A percentile compares a stretch with the other conserved stretches of the same genome.
These are phyloP conservation scores for Heliocidaris tuberculata DNA, from an alignment of 35 echinoderm and acorn worm genomes.

Conservation along the genomic window DNA sequence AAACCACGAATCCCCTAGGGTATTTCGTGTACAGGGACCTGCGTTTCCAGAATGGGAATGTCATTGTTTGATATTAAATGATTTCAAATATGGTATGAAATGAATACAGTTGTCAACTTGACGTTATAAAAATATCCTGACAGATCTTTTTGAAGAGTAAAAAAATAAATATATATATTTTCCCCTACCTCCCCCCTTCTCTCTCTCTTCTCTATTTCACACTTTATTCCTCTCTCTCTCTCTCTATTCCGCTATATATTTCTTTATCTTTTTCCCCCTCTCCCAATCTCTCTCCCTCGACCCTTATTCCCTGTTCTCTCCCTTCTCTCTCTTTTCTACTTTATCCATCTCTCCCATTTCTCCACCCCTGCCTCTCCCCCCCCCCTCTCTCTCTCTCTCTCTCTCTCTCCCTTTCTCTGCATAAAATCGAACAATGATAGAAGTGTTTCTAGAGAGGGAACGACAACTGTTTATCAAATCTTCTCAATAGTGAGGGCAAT, in stretches of 20 bases:
- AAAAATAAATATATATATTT: too few relatives aligned
- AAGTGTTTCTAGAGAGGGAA: background rate
- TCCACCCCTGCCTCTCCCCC: too few relatives aligned
- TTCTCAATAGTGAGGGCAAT: background rate
- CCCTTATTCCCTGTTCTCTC: background rate
- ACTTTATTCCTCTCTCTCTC: too few relatives aligned
- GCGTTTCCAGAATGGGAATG: background rate
- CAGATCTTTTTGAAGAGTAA: background rate
- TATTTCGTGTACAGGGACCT: background rate
- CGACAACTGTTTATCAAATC: conserved; percentile 12
- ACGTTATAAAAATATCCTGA: background rate
- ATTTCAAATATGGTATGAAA: background rate
- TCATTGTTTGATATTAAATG: background rate
- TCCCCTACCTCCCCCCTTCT: too few relatives aligned
- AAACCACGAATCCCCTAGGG: background rate
- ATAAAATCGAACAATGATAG: conserved; percentile 11
- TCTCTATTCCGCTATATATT: background rate
- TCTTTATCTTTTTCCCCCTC: background rate
- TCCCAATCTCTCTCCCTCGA: background rate
- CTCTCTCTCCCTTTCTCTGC: background rate
- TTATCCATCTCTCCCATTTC: too few relatives aligned
- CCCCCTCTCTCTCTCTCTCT: background rate
- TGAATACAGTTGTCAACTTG: background rate
- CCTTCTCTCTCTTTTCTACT: too few relatives aligned
- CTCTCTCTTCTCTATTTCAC: too few relatives aligned